Base-by-base conservation (phyloP, 1,140 invertebrate genomes). In the Heliconius eleuchia region DNA sequence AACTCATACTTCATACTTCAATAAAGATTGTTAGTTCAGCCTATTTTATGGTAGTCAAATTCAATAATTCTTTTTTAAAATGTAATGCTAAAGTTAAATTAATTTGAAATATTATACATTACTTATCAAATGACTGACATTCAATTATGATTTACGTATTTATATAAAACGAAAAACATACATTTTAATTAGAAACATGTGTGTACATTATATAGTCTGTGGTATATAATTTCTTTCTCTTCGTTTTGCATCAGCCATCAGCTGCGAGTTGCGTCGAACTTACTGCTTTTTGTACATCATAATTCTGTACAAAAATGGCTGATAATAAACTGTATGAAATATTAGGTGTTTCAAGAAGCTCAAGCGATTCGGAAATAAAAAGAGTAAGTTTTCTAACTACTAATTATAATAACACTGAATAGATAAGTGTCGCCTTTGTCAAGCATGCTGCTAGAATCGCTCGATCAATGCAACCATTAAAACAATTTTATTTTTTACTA, bases 241-340 rank as follows among this genome's bases (percentile, higher is more conserved):
- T 85, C 82, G 76, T 82, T 83, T 82, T 81, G 79, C 80, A 84
- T 82, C 80, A 79, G 74, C 74, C 79, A 82, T 80, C 76, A 82
- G 78, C 80, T 83, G 77, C 77, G 77, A 34, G 70, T 37, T 71
- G 70, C 70, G 34, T 78, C 71, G 79, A 77, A 86, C 77, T 80
- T 79, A 81, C 80, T 85, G 82, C 83, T 74, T 86, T 86, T 87
- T 87, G 84, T 84, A 84, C 86, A 87, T 85, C 81, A 76, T 87
- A 81, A 87, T 86, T 88, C 82, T 85, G 78, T 77, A 76, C 79
- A 87, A 94, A 90, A 89, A 95, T 95, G 96, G 96, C 96, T 93
- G 97, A 98, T 95, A 96, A 96, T 87, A 97, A 97, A 92, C 95
- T 99, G 81, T 99, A 99, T 89, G 97, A 98, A 82, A 94, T 98